Evolutionary conservation across 2,797 vertebrate genomes (phyloP).

Genomic region (Stomatorhinus walkeri): DNA sequence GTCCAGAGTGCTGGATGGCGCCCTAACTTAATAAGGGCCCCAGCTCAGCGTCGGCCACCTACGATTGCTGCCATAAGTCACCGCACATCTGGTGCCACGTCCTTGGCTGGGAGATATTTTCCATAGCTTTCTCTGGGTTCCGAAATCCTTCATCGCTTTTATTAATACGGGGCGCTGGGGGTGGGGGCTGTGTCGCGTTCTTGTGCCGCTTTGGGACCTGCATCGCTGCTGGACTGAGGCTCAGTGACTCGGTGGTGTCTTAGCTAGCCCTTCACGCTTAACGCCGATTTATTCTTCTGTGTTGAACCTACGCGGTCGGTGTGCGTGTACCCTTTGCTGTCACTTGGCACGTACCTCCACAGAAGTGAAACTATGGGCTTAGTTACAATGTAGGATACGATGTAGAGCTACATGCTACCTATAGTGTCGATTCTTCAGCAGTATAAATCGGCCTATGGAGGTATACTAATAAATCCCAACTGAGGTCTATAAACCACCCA

Average conservation of each 20-base stretch:
- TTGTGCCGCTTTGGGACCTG: constrained; percentile 49
- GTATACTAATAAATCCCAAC: not conserved
- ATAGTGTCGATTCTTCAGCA: not conserved
- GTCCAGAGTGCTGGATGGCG: constrained; percentile 94
- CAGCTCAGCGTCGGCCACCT: constrained; percentile 85
- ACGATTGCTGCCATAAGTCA: constrained; percentile 98
- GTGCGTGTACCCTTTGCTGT: not conserved
- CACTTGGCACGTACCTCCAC: not conserved
- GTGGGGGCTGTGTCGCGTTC: constrained; percentile 46
- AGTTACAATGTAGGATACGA: not conserved
- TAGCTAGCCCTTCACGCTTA: not conserved
- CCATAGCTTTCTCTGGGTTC: constrained; percentile 81
- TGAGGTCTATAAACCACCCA: not conserved
- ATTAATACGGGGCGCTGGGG: constrained; percentile 70
- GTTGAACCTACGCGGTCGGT: not conserved
- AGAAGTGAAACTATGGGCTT: not conserved
- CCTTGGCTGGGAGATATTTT: constrained; percentile 92
- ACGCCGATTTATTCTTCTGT: not conserved
- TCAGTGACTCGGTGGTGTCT: not conserved
- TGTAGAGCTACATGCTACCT: not conserved
- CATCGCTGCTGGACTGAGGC: not conserved
- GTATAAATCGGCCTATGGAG: not conserved
- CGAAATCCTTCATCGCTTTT: constrained; percentile 71
- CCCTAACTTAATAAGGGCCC: constrained; percentile 93
- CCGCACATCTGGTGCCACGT: constrained; percentile 87